Base-by-base conservation (phyloP, 2,113 vertebrate species). In the Furnarius figulus region DNA sequence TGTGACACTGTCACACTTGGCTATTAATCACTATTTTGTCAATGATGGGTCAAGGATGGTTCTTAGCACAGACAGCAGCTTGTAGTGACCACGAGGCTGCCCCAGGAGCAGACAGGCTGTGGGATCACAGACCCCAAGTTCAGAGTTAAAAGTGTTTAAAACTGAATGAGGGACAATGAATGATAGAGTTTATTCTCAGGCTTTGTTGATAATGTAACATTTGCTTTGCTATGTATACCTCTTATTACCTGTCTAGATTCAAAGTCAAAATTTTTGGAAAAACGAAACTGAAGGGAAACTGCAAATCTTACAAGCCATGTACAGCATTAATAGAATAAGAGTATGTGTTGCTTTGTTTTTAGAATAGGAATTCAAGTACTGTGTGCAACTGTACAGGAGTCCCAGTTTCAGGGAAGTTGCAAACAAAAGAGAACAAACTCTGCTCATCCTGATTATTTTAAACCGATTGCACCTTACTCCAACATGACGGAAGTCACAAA, bases 1-100 rank as follows among this genome's bases (percentile, higher is more conserved):
- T 40, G 27, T 68, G 72, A 17, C 46, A 16, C 33, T 75, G 56
- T 44, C 71, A 62, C 65, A 4, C 31, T 46, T 44, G 22, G 35
- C 14, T 46, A 22, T 76, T 75, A 67, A 17, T 16, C 0, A 0
- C 31, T 59, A 4, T 33, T 80, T 49, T 71, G 35, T 52, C 61
- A 22, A 0, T 21, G n/a, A 16, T 42, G 79, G 44, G 35, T 52
- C 61, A 22, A 0, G 18, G n/a, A 16, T 42, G 79, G 44, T 49
- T 49, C 72, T 68, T 49, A 19, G 49, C 31, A 24, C 24, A 56
- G 58, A 2, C 1, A 12, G n/a, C 39, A 56, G 35, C 50, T 55
- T 37, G 28, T 46, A 10, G 25, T 52, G 76, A 23, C 67, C 53
- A 21, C 0, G 0, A 35, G 55, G 42, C 25, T 79, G 22, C 14